phyloP scores from a whole-genome alignment of 2,113 vertebrate species.

The Crocuta crocuta region DNA sequence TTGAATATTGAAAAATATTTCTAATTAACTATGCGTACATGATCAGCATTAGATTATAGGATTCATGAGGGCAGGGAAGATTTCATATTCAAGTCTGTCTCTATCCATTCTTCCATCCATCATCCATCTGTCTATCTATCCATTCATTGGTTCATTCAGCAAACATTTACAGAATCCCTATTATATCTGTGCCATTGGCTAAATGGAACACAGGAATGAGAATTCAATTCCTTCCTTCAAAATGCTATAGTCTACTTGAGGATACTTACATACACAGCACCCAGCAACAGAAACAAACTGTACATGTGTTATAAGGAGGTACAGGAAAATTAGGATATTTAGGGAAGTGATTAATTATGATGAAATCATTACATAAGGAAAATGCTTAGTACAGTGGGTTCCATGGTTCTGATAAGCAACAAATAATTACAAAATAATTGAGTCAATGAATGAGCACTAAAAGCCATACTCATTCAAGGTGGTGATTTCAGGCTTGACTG shows the following conservation, averaged over 20 bases:
- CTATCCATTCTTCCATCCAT: not conserved
- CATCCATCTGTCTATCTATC: not conserved
- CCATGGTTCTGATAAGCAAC: not conserved
- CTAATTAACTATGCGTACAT: not conserved
- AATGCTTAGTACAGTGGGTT: not conserved
- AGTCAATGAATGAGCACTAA: conserved; percentile 35
- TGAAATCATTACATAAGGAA: not conserved
- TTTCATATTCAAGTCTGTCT: not conserved
- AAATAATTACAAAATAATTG: conserved; percentile 3
- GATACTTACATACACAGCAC: not conserved
- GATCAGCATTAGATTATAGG: not conserved
- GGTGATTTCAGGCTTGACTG: conserved; percentile 38
- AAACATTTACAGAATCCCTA: not conserved
- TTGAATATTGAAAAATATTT: not conserved
- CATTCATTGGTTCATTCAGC: not conserved
- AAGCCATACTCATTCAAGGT: not conserved
- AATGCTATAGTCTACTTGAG: not conserved
- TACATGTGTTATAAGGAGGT: not conserved
- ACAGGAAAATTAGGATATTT: not conserved
- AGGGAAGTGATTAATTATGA: conserved; percentile 18
- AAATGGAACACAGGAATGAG: not conserved
- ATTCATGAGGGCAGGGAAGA: not conserved
- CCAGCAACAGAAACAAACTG: not conserved
- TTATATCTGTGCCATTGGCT: not conserved
- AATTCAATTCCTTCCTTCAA: not conserved